Conservation (phyloP, 1,140 invertebrate genomes). For the Scaptomyza graminum region DNA sequence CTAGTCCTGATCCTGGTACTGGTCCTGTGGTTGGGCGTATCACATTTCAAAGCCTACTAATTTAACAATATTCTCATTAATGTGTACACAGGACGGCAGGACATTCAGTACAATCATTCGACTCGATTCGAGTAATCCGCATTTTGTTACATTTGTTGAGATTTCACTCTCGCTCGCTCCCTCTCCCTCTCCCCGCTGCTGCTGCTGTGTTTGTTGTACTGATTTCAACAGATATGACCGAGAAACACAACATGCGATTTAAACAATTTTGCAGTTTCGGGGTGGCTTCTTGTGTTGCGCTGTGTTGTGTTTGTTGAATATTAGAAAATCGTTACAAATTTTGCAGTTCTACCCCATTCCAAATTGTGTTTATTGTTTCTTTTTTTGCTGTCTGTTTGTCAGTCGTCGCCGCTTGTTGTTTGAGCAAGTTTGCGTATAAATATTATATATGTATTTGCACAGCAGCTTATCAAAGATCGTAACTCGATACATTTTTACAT, state of each 20-base stretch:
- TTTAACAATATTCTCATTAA: constrained; percentile 84
- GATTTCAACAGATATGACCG: constrained; percentile 75
- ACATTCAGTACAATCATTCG: constrained; percentile 26
- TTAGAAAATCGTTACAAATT: constrained; percentile 81
- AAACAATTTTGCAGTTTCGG: background rate
- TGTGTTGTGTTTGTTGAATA: constrained; percentile 68
- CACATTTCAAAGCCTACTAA: constrained; percentile 83
- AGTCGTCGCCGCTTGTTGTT: constrained; percentile 55
- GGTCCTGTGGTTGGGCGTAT: constrained; percentile 78
- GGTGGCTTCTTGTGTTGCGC: constrained; percentile 48
- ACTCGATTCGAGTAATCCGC: constrained; percentile 58
- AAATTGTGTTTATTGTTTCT: constrained; percentile 50
- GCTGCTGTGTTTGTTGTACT: constrained; percentile 63
- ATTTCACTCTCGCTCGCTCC: constrained; percentile 5
- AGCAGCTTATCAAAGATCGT: constrained; percentile 75
- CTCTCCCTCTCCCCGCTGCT: constrained; percentile 9
- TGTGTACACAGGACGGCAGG: constrained; percentile 62
- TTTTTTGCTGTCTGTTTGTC: constrained; percentile 55
- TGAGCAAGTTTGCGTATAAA: constrained; percentile 82
- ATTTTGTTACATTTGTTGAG: constrained; percentile 71
- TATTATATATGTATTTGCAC: constrained; percentile 79
- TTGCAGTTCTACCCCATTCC: constrained; percentile 17
- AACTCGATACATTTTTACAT: constrained; percentile 74
- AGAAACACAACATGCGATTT: constrained; percentile 19
- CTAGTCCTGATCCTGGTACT: background rate